A percentile compares a stretch with the other conserved stretches of the same genome.
Evolutionary conservation across 2,888 invertebrate genomes (phyloP).

Genomic region (Dasypogon diadema): DNA sequence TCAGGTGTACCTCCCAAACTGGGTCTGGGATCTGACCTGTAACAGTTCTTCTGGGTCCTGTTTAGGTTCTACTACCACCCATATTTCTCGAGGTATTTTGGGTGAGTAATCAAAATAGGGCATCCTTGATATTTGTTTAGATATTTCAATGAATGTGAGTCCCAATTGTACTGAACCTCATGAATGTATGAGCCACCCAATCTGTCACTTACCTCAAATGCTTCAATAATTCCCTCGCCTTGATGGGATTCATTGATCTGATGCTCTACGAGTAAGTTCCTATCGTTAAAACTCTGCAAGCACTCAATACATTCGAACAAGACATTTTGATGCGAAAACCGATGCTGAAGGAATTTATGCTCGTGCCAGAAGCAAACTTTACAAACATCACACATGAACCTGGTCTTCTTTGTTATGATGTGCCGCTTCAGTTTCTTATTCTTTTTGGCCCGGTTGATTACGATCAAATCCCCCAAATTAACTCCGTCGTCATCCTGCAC

Average conservation of each 20-base stretch:
- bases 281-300: constrained; percentile 69
- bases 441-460: constrained; percentile 64
- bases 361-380: constrained; percentile 69
- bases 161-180: too few species aligned
- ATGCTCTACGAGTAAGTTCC: constrained; percentile 72
- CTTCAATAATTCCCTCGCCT: constrained; percentile 70
- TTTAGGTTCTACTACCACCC: too few species aligned
- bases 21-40: too few species aligned
- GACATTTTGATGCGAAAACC: constrained; percentile 74
- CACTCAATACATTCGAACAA: constrained; percentile 74
- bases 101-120: too few species aligned
- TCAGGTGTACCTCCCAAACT: too few species aligned
- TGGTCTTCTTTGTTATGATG: constrained; percentile 59
- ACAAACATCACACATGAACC: constrained; percentile 69
- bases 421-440: constrained; percentile 58
- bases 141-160: too few species aligned
- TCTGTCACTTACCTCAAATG: not conserved
- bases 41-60: too few species aligned
- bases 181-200: not conserved
- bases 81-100: too few species aligned
- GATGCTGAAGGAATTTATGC: constrained; percentile 72
- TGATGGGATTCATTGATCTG: constrained; percentile 71
- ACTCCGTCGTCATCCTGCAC: constrained; percentile 74
- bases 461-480: constrained; percentile 74
- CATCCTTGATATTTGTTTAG: too few species aligned